phyloP scores from a whole-genome alignment of 2,113 vertebrate genomes.

The Stictonetta naevosa region DNA sequence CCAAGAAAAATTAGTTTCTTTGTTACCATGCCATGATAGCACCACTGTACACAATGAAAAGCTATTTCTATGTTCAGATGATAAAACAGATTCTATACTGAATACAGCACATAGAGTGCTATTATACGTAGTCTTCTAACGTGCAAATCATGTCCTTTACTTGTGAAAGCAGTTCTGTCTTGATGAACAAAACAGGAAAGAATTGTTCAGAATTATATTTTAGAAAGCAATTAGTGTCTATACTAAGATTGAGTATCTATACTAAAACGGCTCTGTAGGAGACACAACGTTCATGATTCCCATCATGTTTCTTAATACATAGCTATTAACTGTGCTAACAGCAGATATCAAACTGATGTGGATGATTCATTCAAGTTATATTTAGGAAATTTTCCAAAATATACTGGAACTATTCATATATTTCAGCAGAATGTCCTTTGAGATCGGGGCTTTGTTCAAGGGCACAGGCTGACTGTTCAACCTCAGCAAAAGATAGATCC shows the following conservation, averaged over 20 bases:
- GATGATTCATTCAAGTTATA: slow-evolving; percentile 19
- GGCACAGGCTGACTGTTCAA: slow-evolving; percentile 50
- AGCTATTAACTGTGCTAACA: slow-evolving; percentile 28
- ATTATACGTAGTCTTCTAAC: not conserved
- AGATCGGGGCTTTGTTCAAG: not conserved
- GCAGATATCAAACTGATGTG: not conserved
- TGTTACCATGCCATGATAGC: not conserved
- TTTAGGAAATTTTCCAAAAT: slow-evolving; percentile 10
- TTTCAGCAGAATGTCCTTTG: slow-evolving; percentile 35
- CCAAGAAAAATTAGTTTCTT: not conserved
- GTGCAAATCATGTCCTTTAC: not conserved
- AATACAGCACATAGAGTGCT: not conserved
- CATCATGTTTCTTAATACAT: not conserved
- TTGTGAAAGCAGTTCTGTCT: not conserved
- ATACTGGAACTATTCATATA: slow-evolving; percentile 3
- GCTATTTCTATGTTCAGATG: not conserved
- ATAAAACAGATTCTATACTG: not conserved
- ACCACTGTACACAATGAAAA: not conserved
- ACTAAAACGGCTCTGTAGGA: slow-evolving; percentile 5
- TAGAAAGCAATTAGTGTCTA: slow-evolving; percentile 5
- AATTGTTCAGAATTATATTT: not conserved
- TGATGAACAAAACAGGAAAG: not conserved
- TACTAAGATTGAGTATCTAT: not conserved
- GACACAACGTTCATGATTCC: not conserved
- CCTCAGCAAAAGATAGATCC: slow-evolving; percentile 39